Percentiles rank a stretch among this genome's conserved stretches.
Evolutionary conservation across 2,888 invertebrate species (phyloP).

Genomic region (Xestia sexstrigata): DNA sequence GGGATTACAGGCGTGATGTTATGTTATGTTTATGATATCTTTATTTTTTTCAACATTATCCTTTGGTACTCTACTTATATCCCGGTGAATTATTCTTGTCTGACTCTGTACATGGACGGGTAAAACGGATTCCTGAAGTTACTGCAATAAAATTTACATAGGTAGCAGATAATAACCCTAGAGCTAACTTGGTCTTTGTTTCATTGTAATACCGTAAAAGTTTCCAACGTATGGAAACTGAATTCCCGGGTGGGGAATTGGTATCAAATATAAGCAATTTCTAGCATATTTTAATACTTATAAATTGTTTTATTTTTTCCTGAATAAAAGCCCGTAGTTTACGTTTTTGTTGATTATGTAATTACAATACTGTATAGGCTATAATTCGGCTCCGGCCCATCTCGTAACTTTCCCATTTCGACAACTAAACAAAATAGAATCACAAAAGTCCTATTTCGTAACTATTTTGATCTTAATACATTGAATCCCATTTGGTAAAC

Average conservation of each 20-base stretch:
- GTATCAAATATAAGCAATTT: slow-evolving; percentile 22
- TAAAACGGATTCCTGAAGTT: slow-evolving; percentile 19
- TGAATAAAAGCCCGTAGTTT: neutral
- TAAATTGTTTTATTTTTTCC: neutral
- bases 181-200: slow-evolving; percentile 43
- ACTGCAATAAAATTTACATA: slow-evolving; percentile 48
- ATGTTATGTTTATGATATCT: no score
- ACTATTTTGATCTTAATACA: no score
- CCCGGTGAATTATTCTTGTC: neutral
- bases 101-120: neutral
- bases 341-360: neutral
- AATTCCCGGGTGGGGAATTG: slow-evolving; percentile 22
- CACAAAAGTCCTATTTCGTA: no score
- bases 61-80: neutral
- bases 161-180: slow-evolving; percentile 36
- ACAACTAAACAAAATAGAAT: no score
- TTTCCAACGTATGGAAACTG: slow-evolving; percentile 32
- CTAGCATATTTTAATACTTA: neutral
- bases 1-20: no score
- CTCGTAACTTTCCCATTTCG: no score
- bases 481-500: no score
- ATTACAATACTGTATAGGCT: neutral
- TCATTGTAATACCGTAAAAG: slow-evolving; percentile 39
- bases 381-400: no score
- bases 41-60: neutral